These are phyloP conservation scores for Chrysomela aeneicollis DNA, from an alignment of 2,888 invertebrate species.

Conservation along the genomic window DNA sequence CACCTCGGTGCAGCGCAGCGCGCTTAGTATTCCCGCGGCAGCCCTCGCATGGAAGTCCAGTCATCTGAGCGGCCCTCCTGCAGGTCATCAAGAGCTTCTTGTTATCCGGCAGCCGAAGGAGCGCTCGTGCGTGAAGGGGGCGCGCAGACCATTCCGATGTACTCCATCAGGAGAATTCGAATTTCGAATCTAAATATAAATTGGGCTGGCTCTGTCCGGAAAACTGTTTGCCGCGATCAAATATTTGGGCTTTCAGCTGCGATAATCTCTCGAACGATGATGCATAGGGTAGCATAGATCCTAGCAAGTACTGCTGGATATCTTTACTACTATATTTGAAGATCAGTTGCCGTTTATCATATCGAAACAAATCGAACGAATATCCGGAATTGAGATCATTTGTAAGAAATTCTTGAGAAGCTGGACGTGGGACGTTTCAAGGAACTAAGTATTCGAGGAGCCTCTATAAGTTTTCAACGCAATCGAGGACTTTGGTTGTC, in stretches of 20 bases:
- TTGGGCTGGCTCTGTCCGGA: not conserved
- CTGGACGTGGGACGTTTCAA: too few species aligned
- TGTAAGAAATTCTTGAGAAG: too few species aligned
- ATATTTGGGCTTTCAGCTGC: constrained; percentile 19
- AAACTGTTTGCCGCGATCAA: constrained; percentile 7
- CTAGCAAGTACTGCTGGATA: not conserved
- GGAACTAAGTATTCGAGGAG: too few species aligned
- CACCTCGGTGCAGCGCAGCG: constrained; percentile 29
- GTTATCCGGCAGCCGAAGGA: constrained; percentile 53
- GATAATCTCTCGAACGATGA: not conserved
- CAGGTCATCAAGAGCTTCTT: constrained; percentile 54
- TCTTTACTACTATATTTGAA: too few species aligned
- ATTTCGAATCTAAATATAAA: constrained; percentile 20
- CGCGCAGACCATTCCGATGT: constrained; percentile 42
- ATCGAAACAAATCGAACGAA: too few species aligned
- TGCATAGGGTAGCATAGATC: not conserved
- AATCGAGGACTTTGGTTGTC: too few species aligned
- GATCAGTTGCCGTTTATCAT: too few species aligned
- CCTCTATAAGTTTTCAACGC: too few species aligned
- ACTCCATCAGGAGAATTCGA: constrained; percentile 20
- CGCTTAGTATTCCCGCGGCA: constrained; percentile 47
- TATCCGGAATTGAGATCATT: too few species aligned
- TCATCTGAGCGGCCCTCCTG: constrained; percentile 48
- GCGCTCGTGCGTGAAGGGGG: constrained; percentile 50
- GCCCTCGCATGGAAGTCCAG: constrained; percentile 45